Conservation (phyloP, 1,140 invertebrate genomes). For the Trachymyrmex septentrionalis region DNA sequence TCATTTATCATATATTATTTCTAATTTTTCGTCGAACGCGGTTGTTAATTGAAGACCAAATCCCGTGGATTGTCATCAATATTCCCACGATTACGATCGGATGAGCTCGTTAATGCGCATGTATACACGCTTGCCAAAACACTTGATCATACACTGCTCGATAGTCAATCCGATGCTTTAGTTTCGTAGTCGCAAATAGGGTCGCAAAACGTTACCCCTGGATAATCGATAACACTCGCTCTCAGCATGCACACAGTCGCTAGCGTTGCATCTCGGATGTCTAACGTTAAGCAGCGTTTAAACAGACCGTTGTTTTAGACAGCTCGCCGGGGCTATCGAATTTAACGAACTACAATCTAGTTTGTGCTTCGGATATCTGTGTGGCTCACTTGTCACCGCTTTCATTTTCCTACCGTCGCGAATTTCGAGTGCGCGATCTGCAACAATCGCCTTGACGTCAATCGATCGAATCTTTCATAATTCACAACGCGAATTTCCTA, state of each 20-base stretch:
- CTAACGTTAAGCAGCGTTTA: conserved; percentile 28
- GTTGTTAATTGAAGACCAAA: conserved; percentile 12
- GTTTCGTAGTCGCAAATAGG: conserved; percentile 14
- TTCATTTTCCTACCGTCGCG: neutral
- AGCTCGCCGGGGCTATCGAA: conserved; percentile 8
- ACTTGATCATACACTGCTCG: neutral
- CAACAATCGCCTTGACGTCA: too few species aligned
- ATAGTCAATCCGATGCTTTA: conserved; percentile 22
- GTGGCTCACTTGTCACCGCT: neutral
- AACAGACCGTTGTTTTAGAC: neutral
- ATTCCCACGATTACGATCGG: conserved; percentile 13
- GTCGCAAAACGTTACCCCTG: conserved; percentile 25
- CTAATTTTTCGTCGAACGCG: neutral
- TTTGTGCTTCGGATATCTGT: conserved; percentile 24
- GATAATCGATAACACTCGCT: conserved; percentile 36
- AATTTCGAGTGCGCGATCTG: neutral
- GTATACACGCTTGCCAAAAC: neutral
- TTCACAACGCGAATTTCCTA: neutral
- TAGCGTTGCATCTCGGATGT: conserved; percentile 8
- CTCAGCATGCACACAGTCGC: neutral
- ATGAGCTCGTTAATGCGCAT: conserved; percentile 15
- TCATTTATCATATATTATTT: neutral
- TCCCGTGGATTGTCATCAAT: neutral
- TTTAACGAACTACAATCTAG: neutral
- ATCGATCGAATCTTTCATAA: neutral